Evolutionary conservation across 2,888 invertebrate species (phyloP), one percentile per base, ranked within the genome.

Genomic region (Cremastinae sp.): DNA sequence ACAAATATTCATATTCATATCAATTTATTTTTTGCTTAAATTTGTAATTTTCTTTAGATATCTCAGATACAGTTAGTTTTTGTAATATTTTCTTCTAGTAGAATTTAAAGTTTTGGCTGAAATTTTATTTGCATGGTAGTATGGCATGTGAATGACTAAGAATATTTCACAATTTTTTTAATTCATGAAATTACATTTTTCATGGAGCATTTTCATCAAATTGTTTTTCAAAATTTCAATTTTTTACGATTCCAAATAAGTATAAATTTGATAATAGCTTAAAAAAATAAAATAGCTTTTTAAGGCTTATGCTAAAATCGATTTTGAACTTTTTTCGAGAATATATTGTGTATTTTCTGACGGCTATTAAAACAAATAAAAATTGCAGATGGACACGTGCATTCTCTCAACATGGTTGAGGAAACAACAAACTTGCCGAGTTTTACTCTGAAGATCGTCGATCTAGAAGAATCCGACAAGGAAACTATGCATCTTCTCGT

Each of bases 401-500:
- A 97, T 86, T 96, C 97, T 10, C 91, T 97, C 72, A 95, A 95
- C 75, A 94, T 95, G 75, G 92, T 93, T 37, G 96, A 96, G 81
- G 93, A 93, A 83, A 86, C 89, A 8, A 94, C 94, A 69, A 94
- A 96, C 86, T 90, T 96, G 41, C 93, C 95, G 28, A 93, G 93
- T 0, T 93, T 96, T 75, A 92, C 98, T 45, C 96, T 97, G 78
- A 93, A 96, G 85, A 95, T 97, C 1, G 95, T 98, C 78, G 99
- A 99, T 86, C 91, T 97, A 59, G 98, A 99, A 87, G 98, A 98
- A 86, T 94, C 96, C 0, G 99, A 99, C 87, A 94, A 96, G 81
- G 98, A 99, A 90, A 98, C 99, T 0, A 96, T 98, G 83, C 98
- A 98, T 89, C 91, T 98, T 22, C 91, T 99, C 41, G 96, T 98